A percentile compares a stretch with the other conserved stretches of the same genome.
phyloP scores from a whole-genome alignment of 2,797 vertebrate species.

The Chrysocyon brachyurus region DNA sequence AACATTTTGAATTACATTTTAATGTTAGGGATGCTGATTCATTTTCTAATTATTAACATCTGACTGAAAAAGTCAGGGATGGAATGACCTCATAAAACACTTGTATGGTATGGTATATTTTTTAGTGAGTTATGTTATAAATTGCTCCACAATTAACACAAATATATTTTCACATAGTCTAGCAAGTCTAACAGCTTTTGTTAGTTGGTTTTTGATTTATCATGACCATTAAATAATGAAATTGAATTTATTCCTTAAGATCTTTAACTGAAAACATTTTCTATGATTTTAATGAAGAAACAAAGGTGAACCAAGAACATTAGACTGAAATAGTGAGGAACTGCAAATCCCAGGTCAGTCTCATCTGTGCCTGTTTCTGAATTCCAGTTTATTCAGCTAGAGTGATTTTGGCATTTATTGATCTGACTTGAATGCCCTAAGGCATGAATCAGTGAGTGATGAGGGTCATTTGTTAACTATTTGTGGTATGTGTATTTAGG shows the following conservation, averaged over 20 bases:
- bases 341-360: background rate
- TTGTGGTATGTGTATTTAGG: background rate
- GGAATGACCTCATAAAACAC: constrained; percentile 55
- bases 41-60: constrained; percentile 54
- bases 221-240: background rate
- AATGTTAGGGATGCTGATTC: constrained; percentile 19
- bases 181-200: background rate
- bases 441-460: background rate
- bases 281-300: background rate
- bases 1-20: constrained; percentile 42
- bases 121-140: constrained; percentile 29
- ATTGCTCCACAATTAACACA: background rate
- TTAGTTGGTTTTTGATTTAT: constrained; percentile 50
- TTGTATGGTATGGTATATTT: background rate
- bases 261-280: constrained; percentile 31
- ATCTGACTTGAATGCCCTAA: background rate
- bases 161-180: constrained; percentile 27
- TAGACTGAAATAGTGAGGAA: background rate
- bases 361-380: background rate
- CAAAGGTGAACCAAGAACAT: background rate
- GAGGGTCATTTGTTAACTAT: background rate
- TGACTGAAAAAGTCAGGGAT: constrained; percentile 46
- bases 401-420: constrained; percentile 14
- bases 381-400: background rate
- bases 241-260: background rate